A percentile compares a stretch with the other conserved stretches of the same genome.
Evolutionary conservation across 2,113 vertebrate genomes (phyloP).

Genomic region (Symphodus melops): DNA sequence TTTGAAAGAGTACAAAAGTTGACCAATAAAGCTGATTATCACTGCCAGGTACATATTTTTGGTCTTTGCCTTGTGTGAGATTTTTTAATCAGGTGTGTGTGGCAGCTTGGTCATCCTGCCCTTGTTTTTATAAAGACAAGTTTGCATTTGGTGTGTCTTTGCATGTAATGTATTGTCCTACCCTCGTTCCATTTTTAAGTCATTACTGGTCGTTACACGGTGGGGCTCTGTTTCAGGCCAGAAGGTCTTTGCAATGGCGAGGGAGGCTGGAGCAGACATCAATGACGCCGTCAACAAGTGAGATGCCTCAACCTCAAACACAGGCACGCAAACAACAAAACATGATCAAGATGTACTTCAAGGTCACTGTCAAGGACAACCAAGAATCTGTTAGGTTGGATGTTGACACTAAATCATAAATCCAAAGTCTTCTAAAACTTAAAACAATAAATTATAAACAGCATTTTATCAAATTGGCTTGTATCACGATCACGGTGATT

Average conservation of each 20-base stretch:
- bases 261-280: constrained; percentile 90
- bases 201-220: constrained; percentile 57
- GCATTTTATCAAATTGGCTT: no score
- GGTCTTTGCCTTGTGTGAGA: no score
- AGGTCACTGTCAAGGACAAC: background rate
- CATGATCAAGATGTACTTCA: background rate
- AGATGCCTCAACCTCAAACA: constrained; percentile 83
- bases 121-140: no score
- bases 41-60: no score
- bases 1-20: no score
- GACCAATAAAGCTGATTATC: no score
- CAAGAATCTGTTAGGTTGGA: background rate
- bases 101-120: no score
- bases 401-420: background rate
- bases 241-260: constrained; percentile 88
- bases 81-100: no score
- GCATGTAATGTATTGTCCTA: constrained; percentile 62
- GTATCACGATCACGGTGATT: no score
- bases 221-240: constrained; percentile 90
- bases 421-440: background rate
- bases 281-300: constrained; percentile 90
- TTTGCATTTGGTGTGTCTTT: background rate
- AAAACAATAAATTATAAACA: no score
- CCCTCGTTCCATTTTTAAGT: constrained; percentile 81
- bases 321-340: background rate